A percentile compares a stretch with the other conserved stretches of the same genome.
phyloP scores from a whole-genome alignment of 2,797 vertebrate genomes.

The Ispidina lecontei region DNA sequence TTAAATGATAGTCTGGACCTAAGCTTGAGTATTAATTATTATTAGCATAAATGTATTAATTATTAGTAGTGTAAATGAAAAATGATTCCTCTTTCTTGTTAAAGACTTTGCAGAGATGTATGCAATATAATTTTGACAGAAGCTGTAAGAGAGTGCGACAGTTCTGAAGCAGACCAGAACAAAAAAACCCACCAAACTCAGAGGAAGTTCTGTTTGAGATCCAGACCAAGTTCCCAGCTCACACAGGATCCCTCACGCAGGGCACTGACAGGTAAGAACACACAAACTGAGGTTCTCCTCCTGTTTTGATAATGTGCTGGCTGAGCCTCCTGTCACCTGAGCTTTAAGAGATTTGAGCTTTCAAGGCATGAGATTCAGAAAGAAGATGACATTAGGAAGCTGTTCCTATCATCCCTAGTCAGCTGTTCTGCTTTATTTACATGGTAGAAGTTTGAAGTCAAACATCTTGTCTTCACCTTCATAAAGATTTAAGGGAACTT shows the following conservation, averaged over 20 bases:
- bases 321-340: neutral
- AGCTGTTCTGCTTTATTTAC: neutral
- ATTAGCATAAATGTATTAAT: no score
- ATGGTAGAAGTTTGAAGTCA: neutral
- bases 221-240: neutral
- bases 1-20: neutral
- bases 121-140: neutral
- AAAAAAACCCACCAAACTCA: neutral
- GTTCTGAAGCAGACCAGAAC: neutral
- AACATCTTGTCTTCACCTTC: neutral
- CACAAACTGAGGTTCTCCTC: neutral
- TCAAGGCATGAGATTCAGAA: neutral
- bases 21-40: neutral
- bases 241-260: neutral
- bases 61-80: neutral
- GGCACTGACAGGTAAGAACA: neutral
- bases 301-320: neutral
- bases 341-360: neutral
- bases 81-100: neutral
- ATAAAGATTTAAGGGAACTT: neutral
- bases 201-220: neutral
- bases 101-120: neutral
- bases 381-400: neutral
- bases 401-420: neutral
- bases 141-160: neutral